These are phyloP conservation scores for Orchesellides sinensis DNA, from an alignment of 2,888 invertebrate species.

Conservation along the genomic window DNA sequence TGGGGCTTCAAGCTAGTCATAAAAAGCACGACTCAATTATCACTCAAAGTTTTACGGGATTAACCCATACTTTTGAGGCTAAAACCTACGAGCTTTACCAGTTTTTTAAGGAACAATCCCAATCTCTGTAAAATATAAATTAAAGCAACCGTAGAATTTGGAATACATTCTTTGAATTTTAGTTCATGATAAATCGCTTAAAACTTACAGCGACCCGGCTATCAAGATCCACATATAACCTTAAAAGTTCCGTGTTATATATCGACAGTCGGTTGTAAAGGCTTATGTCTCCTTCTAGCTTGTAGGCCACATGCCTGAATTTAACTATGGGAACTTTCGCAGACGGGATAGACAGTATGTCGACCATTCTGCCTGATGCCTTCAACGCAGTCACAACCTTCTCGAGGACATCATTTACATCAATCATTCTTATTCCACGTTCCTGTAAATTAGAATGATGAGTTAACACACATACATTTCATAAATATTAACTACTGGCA, in stretches of 20 bases:
- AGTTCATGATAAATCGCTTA: not conserved
- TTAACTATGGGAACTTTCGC: conserved; percentile 83
- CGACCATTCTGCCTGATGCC: conserved; percentile 55
- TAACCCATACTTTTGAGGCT: too few relatives aligned
- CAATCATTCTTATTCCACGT: conserved; percentile 46
- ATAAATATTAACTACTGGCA: not conserved
- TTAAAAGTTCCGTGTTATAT: conserved; percentile 79
- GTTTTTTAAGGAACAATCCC: conserved; percentile 79
- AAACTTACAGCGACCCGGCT: conserved; percentile 77
- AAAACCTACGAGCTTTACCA: conserved; percentile 80
- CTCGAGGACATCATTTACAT: conserved; percentile 61
- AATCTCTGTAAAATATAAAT: conserved; percentile 76
- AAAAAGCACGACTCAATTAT: not conserved
- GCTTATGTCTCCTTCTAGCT: conserved; percentile 81
- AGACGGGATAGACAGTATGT: conserved; percentile 78
- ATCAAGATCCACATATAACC: conserved; percentile 79
- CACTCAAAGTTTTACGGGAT: too few relatives aligned
- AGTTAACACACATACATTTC: too few relatives aligned
- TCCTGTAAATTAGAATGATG: conserved; percentile 40
- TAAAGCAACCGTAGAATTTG: not conserved
- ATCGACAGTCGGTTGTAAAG: conserved; percentile 81
- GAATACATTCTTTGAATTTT: not conserved
- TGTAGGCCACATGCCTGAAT: conserved; percentile 77
- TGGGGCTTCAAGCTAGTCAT: conserved; percentile 70
- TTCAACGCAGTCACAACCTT: conserved; percentile 68